Conservation (phyloP, 1,140 invertebrate genomes). For the Cardiocondyla obscurior region DNA sequence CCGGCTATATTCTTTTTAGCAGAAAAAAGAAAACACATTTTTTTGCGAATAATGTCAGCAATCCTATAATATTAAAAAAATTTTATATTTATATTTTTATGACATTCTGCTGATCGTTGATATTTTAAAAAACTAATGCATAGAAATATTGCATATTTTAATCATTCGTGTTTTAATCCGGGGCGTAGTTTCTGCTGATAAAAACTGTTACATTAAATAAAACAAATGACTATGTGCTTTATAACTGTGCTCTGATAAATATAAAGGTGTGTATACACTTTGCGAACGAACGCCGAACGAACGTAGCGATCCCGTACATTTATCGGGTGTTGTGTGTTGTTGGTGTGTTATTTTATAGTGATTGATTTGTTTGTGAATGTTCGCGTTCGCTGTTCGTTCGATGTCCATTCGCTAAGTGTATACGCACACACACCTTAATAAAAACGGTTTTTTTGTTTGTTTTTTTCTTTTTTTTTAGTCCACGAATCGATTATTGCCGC, state of each 20-base stretch:
- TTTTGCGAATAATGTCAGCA: background rate
- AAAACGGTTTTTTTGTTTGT: no score
- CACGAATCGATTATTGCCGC: no score
- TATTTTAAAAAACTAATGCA: background rate
- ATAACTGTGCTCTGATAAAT: background rate
- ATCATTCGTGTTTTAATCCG: background rate
- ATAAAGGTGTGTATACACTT: background rate
- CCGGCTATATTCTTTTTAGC: constrained; percentile 3
- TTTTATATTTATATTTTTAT: background rate
- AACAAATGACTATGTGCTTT: constrained; percentile 18
- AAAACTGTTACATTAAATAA: constrained; percentile 4
- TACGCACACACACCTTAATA: no score
- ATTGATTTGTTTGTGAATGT: no score
- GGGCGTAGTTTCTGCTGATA: background rate
- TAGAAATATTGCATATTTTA: background rate
- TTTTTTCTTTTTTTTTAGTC: no score
- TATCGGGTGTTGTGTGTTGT: no score
- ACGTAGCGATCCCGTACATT: no score
- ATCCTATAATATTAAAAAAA: background rate
- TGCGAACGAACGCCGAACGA: no score
- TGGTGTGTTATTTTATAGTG: no score
- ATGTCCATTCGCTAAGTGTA: no score
- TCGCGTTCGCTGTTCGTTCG: no score
- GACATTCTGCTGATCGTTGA: background rate
- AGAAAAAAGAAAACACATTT: background rate